These are phyloP conservation scores for Acanthurus tractus DNA, from an alignment of 2,797 vertebrate species.

Conservation along the genomic window DNA sequence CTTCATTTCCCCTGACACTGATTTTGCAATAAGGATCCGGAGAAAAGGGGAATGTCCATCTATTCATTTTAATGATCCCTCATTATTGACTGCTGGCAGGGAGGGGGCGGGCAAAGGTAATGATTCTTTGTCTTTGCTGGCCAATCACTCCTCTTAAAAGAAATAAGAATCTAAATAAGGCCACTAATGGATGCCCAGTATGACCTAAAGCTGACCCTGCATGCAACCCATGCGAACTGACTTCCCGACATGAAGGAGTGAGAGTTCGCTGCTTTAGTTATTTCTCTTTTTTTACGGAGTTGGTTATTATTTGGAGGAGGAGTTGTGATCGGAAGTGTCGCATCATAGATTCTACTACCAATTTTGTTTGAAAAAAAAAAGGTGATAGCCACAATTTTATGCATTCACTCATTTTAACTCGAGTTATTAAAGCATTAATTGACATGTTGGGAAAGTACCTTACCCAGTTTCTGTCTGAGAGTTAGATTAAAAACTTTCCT, in stretches of 20 bases:
- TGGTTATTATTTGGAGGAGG: constrained; percentile 44
- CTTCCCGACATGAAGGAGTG: constrained; percentile 65
- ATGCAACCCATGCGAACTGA: constrained; percentile 58
- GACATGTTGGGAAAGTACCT: not conserved
- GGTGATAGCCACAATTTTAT: too few species aligned
- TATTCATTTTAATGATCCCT: constrained; percentile 90
- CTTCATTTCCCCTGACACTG: constrained; percentile 88
- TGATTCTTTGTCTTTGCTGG: constrained; percentile 87
- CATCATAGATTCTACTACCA: constrained; percentile 18
- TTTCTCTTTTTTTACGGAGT: constrained; percentile 18
- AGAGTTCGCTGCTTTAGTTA: constrained; percentile 40
- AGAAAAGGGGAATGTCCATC: constrained; percentile 89
- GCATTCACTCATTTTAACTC: not conserved
- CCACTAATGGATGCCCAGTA: constrained; percentile 85
- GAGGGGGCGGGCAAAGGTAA: constrained; percentile 86
- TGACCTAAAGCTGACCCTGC: constrained; percentile 81
- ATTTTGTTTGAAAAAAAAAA: constrained; percentile 15
- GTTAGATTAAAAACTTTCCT: constrained; percentile 6
- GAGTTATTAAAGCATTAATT: not conserved
- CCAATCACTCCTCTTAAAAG: constrained; percentile 86
- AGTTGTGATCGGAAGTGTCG: constrained; percentile 7
- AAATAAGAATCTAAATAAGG: constrained; percentile 86
- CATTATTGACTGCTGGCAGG: constrained; percentile 88
- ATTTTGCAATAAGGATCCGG: constrained; percentile 88
- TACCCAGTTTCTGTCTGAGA: not conserved